These are phyloP conservation scores for Laothoe populi DNA, from an alignment of 2,888 invertebrate species.

Conservation along the genomic window DNA sequence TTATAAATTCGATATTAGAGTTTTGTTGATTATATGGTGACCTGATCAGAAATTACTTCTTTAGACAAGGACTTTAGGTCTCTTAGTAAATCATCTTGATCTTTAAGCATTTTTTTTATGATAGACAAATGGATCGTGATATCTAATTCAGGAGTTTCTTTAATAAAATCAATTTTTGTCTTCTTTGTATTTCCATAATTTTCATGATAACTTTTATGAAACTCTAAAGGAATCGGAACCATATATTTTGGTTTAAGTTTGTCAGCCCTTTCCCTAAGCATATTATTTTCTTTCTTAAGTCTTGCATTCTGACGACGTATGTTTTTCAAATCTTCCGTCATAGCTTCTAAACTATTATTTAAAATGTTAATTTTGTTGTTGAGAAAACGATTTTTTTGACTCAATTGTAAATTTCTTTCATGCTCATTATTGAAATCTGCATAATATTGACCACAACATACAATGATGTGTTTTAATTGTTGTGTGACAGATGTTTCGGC, in stretches of 20 bases:
- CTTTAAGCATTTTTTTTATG: conserved; percentile 55
- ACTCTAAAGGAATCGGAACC: conserved; percentile 1
- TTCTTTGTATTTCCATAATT: neutral
- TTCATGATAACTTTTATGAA: conserved; percentile 23
- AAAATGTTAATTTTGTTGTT: conserved; percentile 57
- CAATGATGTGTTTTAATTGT: conserved; percentile 58
- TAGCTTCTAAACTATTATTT: conserved; percentile 48
- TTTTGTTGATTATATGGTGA: neutral
- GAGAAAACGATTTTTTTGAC: conserved; percentile 60
- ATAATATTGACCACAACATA: conserved; percentile 59
- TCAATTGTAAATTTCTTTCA: conserved; percentile 47
- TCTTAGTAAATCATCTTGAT: conserved; percentile 57
- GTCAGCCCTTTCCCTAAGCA: neutral
- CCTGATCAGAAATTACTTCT: neutral
- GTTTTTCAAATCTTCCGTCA: conserved; percentile 49
- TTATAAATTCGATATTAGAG: no score
- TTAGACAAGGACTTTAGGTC: conserved; percentile 53
- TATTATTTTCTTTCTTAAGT: conserved; percentile 41
- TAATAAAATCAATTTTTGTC: neutral
- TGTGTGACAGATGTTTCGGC: conserved; percentile 45
- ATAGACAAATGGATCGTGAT: conserved; percentile 55
- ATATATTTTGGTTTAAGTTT: neutral
- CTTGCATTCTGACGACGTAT: conserved; percentile 43
- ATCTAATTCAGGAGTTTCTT: conserved; percentile 39
- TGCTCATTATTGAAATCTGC: conserved; percentile 55